Percentiles rank a stretch among this genome's conserved stretches.
These are phyloP conservation scores for Neolamprologus falcicula DNA, from an alignment of 2,113 vertebrate genomes.

Conservation along the genomic window DNA sequence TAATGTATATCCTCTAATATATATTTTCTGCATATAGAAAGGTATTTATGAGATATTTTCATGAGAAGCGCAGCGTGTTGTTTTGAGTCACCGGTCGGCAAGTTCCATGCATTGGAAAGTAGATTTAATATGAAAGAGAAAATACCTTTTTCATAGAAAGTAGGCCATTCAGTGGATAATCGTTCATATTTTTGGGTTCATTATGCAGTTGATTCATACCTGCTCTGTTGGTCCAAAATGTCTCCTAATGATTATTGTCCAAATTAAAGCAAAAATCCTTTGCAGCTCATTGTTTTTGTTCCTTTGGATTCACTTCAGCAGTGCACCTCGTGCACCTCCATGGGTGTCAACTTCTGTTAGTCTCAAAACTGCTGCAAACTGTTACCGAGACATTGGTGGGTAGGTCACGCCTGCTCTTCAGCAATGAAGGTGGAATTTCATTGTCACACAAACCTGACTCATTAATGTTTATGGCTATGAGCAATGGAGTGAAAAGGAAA, in stretches of 20 bases:
- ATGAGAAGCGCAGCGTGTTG: not conserved
- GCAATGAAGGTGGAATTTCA: conserved; percentile 44
- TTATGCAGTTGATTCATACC: not conserved
- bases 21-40: conserved; percentile 34
- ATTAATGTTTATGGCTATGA: conserved; percentile 46
- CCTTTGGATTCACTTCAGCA: not conserved
- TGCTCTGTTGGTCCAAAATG: not conserved
- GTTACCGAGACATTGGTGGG: conserved; percentile 10
- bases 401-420: conserved; percentile 18
- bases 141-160: not conserved
- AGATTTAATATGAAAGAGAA: not conserved
- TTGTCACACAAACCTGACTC: conserved; percentile 47
- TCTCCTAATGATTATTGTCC: not conserved
- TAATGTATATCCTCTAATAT: conserved; percentile 14
- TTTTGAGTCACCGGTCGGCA: not conserved
- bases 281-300: not conserved
- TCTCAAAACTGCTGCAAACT: conserved; percentile 9
- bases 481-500: conserved; percentile 32
- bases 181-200: not conserved
- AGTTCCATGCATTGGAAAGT: conserved; percentile 22
- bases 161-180: not conserved
- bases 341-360: conserved; percentile 23
- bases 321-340: not conserved
- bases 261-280: not conserved
- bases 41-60: conserved; percentile 15